Conservation (phyloP, 2,797 vertebrate genomes). For the Spondyliosoma cantharus region DNA sequence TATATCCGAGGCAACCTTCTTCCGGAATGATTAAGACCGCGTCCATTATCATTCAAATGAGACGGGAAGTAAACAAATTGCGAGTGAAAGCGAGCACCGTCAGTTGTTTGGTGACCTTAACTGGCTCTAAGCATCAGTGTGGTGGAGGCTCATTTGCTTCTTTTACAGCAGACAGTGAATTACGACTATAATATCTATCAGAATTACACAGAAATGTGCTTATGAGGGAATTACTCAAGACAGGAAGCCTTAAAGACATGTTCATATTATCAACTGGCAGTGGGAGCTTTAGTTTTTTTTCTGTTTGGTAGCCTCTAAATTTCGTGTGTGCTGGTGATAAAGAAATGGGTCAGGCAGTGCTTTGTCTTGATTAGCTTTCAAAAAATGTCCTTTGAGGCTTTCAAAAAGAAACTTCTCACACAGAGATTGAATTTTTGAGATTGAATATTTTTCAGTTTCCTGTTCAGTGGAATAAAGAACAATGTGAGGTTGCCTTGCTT, state of each 20-base stretch:
- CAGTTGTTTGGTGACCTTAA: slow-evolving; percentile 28
- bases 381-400: slow-evolving; percentile 28
- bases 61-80: slow-evolving; percentile 51
- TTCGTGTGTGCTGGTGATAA: slow-evolving; percentile 28
- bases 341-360: not conserved
- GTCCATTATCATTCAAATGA: slow-evolving; percentile 63
- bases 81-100: slow-evolving; percentile 23
- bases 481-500: slow-evolving; percentile 21
- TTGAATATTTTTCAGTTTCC: no score
- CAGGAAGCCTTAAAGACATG: not conserved
- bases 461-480: slow-evolving; percentile 3
- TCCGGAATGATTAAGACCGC: slow-evolving; percentile 22
- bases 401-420: not conserved
- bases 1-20: slow-evolving; percentile 34
- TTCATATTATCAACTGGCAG: slow-evolving; percentile 13
- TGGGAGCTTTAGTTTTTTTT: slow-evolving; percentile 9
- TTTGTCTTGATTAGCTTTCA: slow-evolving; percentile 22
- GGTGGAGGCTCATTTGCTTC: slow-evolving; percentile 21
- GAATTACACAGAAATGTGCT: slow-evolving; percentile 26
- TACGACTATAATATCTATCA: not conserved
- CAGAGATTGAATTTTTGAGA: not conserved
- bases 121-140: slow-evolving; percentile 20
- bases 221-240: slow-evolving; percentile 6
- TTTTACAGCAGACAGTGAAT: slow-evolving; percentile 34
- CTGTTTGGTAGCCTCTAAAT: slow-evolving; percentile 4